Evolutionary conservation across 2,113 vertebrate species (phyloP).

Genomic region (Calyptomena viridis): DNA sequence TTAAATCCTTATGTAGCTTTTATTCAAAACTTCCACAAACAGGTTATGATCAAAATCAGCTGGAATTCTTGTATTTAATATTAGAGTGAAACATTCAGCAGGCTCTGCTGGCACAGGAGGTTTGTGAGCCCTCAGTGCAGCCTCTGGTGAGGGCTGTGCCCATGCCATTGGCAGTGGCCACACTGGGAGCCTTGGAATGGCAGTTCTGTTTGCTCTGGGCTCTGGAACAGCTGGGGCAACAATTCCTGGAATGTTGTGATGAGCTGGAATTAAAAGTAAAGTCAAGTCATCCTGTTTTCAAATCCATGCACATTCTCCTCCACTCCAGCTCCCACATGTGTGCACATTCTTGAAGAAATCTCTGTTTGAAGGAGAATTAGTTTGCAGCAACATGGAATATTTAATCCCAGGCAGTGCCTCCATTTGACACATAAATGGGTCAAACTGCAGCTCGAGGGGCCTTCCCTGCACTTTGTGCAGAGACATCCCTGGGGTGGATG

Average conservation of each 20-base stretch:
- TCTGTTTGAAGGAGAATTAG: neutral
- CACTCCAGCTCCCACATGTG: neutral
- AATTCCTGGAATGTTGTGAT: neutral
- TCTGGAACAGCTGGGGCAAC: neutral
- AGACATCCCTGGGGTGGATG: neutral
- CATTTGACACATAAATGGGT: neutral
- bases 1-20: neutral
- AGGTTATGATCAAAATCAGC: neutral
- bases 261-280: neutral
- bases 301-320: fast-evolving
- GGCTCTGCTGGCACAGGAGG: neutral
- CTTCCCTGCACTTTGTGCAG: neutral
- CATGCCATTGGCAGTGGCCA: neutral
- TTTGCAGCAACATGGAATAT: neutral
- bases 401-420: neutral
- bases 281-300: neutral
- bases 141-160: neutral
- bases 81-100: neutral
- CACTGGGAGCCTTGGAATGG: neutral
- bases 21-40: neutral
- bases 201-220: neutral
- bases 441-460: neutral
- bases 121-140: neutral
- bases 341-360: neutral
- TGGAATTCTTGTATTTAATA: neutral